Evolutionary conservation across 2,888 invertebrate species (phyloP).

Genomic region (Mesoligia furuncula): DNA sequence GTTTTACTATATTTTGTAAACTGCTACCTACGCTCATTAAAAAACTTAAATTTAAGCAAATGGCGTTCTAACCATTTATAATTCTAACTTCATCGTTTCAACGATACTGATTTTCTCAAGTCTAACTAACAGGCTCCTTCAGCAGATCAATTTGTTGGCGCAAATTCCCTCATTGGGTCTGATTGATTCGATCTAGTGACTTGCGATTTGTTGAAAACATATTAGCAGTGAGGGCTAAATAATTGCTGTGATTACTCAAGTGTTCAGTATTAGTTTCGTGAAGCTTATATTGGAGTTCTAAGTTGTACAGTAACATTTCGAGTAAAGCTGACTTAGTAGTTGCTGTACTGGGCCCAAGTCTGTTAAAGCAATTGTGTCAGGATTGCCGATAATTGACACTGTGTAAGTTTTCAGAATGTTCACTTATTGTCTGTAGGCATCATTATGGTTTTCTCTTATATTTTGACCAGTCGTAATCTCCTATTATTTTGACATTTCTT

Average conservation of each 20-base stretch:
- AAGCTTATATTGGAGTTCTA: constrained; percentile 32
- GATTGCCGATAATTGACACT: neutral
- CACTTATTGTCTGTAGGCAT: too few relatives aligned
- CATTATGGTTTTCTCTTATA: neutral
- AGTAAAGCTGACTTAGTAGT: neutral
- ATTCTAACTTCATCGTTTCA: neutral
- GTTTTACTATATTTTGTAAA: neutral
- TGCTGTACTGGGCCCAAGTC: neutral
- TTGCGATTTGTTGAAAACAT: constrained; percentile 62
- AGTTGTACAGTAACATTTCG: neutral
- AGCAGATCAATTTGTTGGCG: constrained; percentile 50
- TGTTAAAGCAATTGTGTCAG: neutral
- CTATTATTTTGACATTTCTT: neutral
- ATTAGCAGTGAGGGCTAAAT: constrained; percentile 59
- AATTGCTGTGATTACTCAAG: constrained; percentile 58
- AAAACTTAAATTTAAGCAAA: neutral
- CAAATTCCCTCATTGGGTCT: constrained; percentile 59
- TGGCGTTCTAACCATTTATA: neutral
- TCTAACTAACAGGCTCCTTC: constrained; percentile 17
- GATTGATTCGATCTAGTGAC: constrained; percentile 64
- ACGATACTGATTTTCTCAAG: neutral
- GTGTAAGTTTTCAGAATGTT: too few relatives aligned
- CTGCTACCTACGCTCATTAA: neutral
- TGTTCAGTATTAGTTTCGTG: constrained; percentile 37
- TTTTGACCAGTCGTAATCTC: neutral